Conservation (phyloP, 2,113 vertebrate genomes). For the Puma concolor region DNA sequence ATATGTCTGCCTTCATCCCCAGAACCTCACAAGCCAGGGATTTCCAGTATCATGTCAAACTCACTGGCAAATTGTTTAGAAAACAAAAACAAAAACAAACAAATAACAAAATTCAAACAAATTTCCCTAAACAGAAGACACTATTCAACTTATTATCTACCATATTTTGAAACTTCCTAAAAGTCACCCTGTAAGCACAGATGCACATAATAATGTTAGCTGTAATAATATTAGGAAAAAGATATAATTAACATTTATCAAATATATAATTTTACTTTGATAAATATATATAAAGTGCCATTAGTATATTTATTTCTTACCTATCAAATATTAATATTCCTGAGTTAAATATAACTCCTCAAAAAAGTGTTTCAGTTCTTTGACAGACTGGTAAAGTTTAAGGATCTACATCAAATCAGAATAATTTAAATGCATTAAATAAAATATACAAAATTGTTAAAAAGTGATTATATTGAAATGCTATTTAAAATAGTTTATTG, state of each 20-base stretch:
- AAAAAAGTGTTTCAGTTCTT: not conserved
- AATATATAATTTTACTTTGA: not conserved
- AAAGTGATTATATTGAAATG: not conserved
- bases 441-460: not conserved
- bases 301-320: not conserved
- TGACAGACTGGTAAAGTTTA: not conserved
- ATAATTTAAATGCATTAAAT: not conserved
- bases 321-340: not conserved
- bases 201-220: not conserved
- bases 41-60: not conserved
- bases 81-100: not conserved
- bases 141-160: not conserved
- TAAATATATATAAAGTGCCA: not conserved
- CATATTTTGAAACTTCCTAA: not conserved
- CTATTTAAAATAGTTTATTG: slow-evolving; percentile 22
- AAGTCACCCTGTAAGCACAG: not conserved
- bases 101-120: not conserved
- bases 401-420: not conserved
- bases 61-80: not conserved
- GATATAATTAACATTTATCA: not conserved
- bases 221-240: not conserved
- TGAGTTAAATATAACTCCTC: not conserved
- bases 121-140: not conserved
- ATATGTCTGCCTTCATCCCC: not conserved
- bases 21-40: not conserved